These are phyloP conservation scores for Piaya cayana DNA, from an alignment of 2,113 vertebrate species.

Conservation along the genomic window DNA sequence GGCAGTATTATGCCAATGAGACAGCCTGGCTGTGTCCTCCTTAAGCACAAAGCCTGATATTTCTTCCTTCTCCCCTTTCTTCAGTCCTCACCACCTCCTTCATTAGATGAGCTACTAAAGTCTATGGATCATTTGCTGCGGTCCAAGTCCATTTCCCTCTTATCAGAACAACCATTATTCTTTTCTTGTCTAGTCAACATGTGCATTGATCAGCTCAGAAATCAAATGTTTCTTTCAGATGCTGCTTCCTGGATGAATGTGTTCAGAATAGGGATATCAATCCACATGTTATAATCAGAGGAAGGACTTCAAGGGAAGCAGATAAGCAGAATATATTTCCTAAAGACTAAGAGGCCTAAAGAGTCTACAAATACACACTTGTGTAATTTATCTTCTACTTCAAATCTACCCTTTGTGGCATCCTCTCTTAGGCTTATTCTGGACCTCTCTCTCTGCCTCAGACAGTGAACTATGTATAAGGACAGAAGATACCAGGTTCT, in stretches of 20 bases:
- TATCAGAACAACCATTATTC: background rate
- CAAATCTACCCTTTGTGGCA: background rate
- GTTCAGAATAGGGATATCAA: background rate
- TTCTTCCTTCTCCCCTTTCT: background rate
- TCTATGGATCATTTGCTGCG: background rate
- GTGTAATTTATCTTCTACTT: background rate
- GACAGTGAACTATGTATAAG: background rate
- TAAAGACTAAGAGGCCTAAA: background rate
- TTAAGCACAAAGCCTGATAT: background rate
- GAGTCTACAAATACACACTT: background rate
- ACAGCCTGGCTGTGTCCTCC: background rate
- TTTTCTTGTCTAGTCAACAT: background rate
- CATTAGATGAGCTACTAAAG: background rate
- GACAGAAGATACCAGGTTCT: background rate
- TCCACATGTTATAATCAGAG: background rate
- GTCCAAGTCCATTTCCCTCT: background rate
- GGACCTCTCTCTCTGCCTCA: background rate
- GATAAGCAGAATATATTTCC: background rate
- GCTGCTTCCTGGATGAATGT: background rate
- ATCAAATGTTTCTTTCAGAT: background rate
- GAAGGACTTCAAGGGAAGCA: background rate
- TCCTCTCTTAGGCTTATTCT: background rate
- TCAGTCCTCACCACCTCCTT: background rate
- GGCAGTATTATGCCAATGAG: background rate
- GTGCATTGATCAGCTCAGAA: background rate